Evolutionary conservation across 37 sponge, comb jelly and placozoan genomes (phyloP).

Genomic region (Cladorhizidae sp.): DNA sequence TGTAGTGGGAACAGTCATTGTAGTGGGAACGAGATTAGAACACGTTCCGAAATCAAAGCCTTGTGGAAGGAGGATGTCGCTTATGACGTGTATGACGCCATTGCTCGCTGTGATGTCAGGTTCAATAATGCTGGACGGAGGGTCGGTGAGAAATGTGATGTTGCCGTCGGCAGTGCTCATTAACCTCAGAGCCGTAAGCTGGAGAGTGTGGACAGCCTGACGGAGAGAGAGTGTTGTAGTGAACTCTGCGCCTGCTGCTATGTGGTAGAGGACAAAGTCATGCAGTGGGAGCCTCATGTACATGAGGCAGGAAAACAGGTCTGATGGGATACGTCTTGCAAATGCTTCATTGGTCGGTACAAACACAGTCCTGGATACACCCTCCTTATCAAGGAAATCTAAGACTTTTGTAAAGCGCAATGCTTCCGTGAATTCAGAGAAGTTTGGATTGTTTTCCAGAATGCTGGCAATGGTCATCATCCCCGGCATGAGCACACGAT

Average conservation of each 20-base stretch:
- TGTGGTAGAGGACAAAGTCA: slow-evolving; percentile 40
- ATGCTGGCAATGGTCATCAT: slow-evolving; percentile 34
- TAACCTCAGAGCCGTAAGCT: background rate
- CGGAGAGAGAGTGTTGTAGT: slow-evolving; percentile 23
- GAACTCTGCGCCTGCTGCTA: slow-evolving; percentile 30
- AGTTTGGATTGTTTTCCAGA: slow-evolving; percentile 3
- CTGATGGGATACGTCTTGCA: slow-evolving; percentile 1
- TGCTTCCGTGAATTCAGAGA: slow-evolving; percentile 17
- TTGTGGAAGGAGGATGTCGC: slow-evolving; percentile 14
- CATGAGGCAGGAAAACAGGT: slow-evolving; percentile 28
- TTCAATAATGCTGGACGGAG: background rate
- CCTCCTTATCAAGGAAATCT: slow-evolving; percentile 24
- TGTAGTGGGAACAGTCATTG: slow-evolving; percentile 26
- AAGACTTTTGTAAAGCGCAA: slow-evolving; percentile 16
- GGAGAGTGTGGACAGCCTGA: slow-evolving; percentile 9
- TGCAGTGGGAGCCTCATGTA: slow-evolving; percentile 33
- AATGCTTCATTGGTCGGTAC: slow-evolving; percentile 40
- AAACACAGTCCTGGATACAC: slow-evolving; percentile 43
- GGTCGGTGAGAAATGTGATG: slow-evolving; percentile 2
- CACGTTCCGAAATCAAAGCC: slow-evolving; percentile 34
- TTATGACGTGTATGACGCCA: slow-evolving; percentile 53
- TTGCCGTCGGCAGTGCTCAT: background rate
- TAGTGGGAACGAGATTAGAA: slow-evolving; percentile 30
- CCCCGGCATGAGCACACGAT: slow-evolving; percentile 41
- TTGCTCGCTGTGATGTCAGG: slow-evolving; percentile 47